Conservation (phyloP, 2,797 vertebrate species). For the Apogon hyalosoma region DNA sequence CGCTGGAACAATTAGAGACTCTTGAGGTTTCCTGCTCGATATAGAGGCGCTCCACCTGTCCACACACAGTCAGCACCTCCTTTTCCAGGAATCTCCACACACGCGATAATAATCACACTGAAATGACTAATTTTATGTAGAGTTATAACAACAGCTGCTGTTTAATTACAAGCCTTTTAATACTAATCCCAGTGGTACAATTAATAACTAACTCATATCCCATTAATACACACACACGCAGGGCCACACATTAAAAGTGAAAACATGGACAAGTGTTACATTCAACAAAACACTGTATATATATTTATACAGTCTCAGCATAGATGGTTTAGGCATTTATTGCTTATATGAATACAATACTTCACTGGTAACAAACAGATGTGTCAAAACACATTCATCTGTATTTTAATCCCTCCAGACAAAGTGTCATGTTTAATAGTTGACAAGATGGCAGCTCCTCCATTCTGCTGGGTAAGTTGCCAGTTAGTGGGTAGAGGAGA, state of each 20-base stretch:
- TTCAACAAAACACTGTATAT: neutral
- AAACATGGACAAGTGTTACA: neutral
- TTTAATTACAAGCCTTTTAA: constrained; percentile 12
- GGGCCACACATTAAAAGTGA: too few relatives aligned
- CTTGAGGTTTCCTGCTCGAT: constrained; percentile 65
- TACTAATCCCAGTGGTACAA: neutral
- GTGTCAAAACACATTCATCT: constrained; percentile 5
- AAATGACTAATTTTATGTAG: constrained; percentile 10
- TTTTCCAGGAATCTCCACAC: constrained; percentile 19
- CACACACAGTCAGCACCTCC: constrained; percentile 48
- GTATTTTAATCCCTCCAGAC: neutral
- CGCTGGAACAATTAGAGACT: constrained; percentile 79
- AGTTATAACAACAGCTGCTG: constrained; percentile 23
- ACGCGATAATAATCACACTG: constrained; percentile 4
- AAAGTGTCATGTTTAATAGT: constrained; percentile 28
- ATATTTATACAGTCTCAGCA: too few relatives aligned
- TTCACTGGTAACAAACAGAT: neutral
- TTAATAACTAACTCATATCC: neutral
- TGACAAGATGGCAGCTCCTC: constrained; percentile 30
- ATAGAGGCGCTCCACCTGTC: constrained; percentile 73
- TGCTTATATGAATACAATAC: neutral
- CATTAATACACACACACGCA: constrained; percentile 6
- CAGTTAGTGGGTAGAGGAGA: constrained; percentile 52
- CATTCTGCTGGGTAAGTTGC: constrained; percentile 38
- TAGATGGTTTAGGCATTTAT: neutral